A percentile compares a stretch with the other conserved stretches of the same genome.
phyloP scores from a whole-genome alignment of 1,140 invertebrate genomes.

The Bombyx mori region DNA sequence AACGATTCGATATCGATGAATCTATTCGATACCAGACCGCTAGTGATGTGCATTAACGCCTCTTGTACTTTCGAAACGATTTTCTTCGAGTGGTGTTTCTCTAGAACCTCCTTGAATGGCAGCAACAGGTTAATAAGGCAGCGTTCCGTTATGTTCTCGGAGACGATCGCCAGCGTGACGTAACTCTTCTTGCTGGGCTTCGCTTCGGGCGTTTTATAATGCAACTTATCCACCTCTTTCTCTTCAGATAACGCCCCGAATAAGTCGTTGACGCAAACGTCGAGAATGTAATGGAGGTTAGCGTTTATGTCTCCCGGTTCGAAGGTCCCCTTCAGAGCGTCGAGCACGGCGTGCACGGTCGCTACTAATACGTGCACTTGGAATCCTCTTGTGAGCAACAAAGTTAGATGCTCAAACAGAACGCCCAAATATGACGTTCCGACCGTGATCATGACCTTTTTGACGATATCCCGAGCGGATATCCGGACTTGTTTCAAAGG shows the following conservation, averaged over 20 bases:
- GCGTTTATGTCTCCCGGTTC: conserved; percentile 82
- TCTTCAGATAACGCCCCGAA: conserved; percentile 92
- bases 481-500: conserved; percentile 87
- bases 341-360: conserved; percentile 88
- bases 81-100: conserved; percentile 84
- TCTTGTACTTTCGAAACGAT: conserved; percentile 84
- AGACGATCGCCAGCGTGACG: conserved; percentile 86
- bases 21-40: conserved; percentile 86
- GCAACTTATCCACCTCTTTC: conserved; percentile 90
- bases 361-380: conserved; percentile 94
- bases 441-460: conserved; percentile 89
- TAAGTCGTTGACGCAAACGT: conserved; percentile 89
- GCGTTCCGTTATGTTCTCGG: conserved; percentile 83
- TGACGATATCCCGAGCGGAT: conserved; percentile 87
- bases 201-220: conserved; percentile 84
- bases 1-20: conserved; percentile 80
- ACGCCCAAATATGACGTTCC: conserved; percentile 86
- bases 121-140: conserved; percentile 83
- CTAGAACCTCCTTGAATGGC: conserved; percentile 87
- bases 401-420: conserved; percentile 85
- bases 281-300: conserved; percentile 84
- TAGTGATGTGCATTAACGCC: conserved; percentile 82
- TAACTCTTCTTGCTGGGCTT: conserved; percentile 88
- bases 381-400: conserved; percentile 88
- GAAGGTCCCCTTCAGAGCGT: conserved; percentile 77